A percentile compares a stretch with the other conserved stretches of the same genome.
Conservation (phyloP, 2,797 vertebrate species). For the Myoxocephalus aenaeus region DNA sequence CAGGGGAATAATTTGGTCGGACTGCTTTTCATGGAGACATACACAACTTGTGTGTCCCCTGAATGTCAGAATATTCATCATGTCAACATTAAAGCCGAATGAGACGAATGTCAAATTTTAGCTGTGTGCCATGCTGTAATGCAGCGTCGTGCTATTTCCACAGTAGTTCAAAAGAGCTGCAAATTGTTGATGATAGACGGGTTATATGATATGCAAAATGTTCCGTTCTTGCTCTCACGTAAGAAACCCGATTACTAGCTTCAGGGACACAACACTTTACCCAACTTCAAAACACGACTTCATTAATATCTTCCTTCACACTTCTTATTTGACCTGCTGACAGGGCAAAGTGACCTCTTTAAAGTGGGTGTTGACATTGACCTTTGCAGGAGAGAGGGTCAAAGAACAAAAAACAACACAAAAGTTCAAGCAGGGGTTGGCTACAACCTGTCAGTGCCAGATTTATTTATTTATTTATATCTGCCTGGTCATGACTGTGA, state of each 20-base stretch:
- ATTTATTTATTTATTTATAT: background rate
- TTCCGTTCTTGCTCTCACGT: background rate
- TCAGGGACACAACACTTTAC: slow-evolving; percentile 8
- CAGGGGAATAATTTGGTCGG: slow-evolving; percentile 69
- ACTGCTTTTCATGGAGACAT: slow-evolving; percentile 64
- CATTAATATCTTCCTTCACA: background rate
- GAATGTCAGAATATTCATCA: slow-evolving; percentile 43
- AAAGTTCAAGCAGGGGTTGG: background rate
- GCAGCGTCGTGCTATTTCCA: background rate
- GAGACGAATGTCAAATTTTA: slow-evolving; percentile 30
- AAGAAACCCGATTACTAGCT: background rate
- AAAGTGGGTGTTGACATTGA: background rate
- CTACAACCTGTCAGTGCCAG: slow-evolving; percentile 8
- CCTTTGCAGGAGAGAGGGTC: background rate
- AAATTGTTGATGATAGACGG: slow-evolving; percentile 3
- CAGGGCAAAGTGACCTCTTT: background rate
- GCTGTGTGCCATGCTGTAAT: background rate
- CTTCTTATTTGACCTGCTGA: background rate
- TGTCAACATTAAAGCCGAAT: slow-evolving; percentile 21
- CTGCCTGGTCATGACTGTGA: background rate
- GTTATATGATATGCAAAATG: slow-evolving; percentile 46
- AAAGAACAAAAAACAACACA: slow-evolving; percentile 17
- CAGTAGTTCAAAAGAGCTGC: background rate
- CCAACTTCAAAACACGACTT: slow-evolving; percentile 6
- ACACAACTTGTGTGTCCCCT: slow-evolving; percentile 64